Evolutionary conservation across 2,888 invertebrate species (phyloP), one percentile per base, ranked within the genome.

Genomic region (Xiphydria camelus): DNA sequence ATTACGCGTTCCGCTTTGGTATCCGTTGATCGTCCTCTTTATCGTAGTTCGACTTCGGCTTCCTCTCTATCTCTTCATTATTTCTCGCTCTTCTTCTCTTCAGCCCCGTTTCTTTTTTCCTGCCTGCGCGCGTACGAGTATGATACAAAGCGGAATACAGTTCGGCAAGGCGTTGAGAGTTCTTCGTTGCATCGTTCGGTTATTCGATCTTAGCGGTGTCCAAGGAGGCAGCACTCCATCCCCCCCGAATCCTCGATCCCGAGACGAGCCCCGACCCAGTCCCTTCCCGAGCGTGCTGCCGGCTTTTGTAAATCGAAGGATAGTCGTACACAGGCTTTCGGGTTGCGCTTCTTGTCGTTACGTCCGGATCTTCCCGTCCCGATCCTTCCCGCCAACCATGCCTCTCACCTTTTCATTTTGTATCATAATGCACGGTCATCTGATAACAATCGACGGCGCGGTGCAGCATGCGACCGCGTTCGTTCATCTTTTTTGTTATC

Each of bases 381-480:
- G 22, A 36, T 42, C 36, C 47, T 47, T 50, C 50, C 55, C 60
- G 63, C n/a, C n/a, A n/a, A n/a, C n/a, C n/a, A n/a, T 57, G 51
- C 66, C 71, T 65, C 66, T 63, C 62, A 64, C 56, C 60, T 58
- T 56, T 62, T 59, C 53, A 57, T 59, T 62, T 60, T 56, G 61
- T 57, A 50, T 44, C 51, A 45, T 57, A 46, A 37, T 53, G 63
- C 62, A 58, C 59, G 64, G 22, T 41, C 41, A 47, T 37, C 29
- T 37, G 10, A 26, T 14, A 26, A 10, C 14, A 25, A 36, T 31
- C 22, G 37, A 43, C 31, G 22, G 9, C 43, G 12, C 29, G 26
- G 43, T 36, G 10, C 10, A 43, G 43, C 43, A 43, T 38, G 31
- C 19, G 4, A 18, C 44, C 36, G 45, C 43, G 36, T 19, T 26